Evolutionary conservation across 2,797 vertebrate species (phyloP), one percentile per base, ranked within the genome.

Genomic region (Cottoperca gobio): DNA sequence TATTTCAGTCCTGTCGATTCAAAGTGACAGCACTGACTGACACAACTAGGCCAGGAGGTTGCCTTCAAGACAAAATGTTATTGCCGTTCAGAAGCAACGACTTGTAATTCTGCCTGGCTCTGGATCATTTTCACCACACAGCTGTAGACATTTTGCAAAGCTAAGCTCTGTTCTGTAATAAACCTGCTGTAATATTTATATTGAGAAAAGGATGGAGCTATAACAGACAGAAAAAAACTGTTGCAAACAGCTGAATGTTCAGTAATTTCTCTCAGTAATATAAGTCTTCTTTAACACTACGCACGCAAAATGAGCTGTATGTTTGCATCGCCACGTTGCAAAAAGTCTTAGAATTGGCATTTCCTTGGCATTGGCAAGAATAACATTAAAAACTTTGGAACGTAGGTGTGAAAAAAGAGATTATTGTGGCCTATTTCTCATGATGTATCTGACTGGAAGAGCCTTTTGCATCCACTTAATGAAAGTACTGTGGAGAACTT

Each of bases 41-140:
- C 91, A 91, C 73, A 93, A 92, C 89, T 78, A 68, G 92, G 90
- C 83, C 89, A 89, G 66, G 75, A 86, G 81, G 86, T 72, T 85
- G 82, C 87, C 87, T 86, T 77, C 48, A 70, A 88, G 80, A 76
- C 67, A 85, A 85, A 82, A 70, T 72, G 45, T 53, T 71, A 70
- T 33, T 59, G 70, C 50, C 59, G 53, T 68, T 66, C 78, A 71
- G 62, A 76, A 46, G 54, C 60, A 60, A 65, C 6, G 5, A 66
- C 71, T 48, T 53, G 55, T 68, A 73, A 46, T 76, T 72, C 70
- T 72, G 76, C 77, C 66, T 2, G 1, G 21, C 31, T 82, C 70
- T 67, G 75, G 40, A 70, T 66, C 6, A 67, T 67, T 78, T 75
- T 74, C 12, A 64, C 60, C 11, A 35, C 69, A 40, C 7, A 67